Percentiles rank a stretch among this genome's conserved stretches.
Conservation (phyloP, 2,888 invertebrate species). For the Drosophila tanythrix region DNA sequence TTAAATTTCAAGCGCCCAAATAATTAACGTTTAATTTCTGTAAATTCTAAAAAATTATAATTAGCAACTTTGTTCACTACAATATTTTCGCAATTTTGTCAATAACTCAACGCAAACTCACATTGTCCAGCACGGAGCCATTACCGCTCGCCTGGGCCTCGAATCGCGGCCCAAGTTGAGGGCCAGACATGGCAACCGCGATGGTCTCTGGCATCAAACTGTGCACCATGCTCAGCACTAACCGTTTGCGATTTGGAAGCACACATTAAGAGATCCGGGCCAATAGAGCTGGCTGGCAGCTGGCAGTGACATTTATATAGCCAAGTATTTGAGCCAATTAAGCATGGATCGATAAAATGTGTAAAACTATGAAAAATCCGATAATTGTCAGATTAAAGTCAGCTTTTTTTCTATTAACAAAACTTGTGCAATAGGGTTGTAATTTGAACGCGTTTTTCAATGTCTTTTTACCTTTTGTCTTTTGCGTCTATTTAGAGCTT, state of each 20-base stretch:
- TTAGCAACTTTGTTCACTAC: neutral
- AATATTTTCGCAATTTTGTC: neutral
- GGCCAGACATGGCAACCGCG: constrained; percentile 28
- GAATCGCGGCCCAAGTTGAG: constrained; percentile 51
- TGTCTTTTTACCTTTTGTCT: neutral
- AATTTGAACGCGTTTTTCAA: neutral
- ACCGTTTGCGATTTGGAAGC: constrained; percentile 14
- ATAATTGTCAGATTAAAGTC: constrained; percentile 50
- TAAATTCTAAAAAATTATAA: neutral
- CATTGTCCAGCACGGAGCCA: constrained; percentile 93
- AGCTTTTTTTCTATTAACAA: constrained; percentile 22
- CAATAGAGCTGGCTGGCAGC: neutral
- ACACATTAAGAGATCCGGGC: constrained; percentile 42
- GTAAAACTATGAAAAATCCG: neutral
- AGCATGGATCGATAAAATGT: constrained; percentile 17
- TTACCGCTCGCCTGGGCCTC: constrained; percentile 85
- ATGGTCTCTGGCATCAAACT: constrained; percentile 47
- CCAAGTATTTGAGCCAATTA: constrained; percentile 39
- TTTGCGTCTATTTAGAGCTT: constrained; percentile 76
- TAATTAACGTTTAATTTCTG: too few relatives aligned
- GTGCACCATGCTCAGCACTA: constrained; percentile 61
- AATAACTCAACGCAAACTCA: constrained; percentile 73
- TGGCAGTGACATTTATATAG: constrained; percentile 56
- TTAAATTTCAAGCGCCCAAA: neutral
- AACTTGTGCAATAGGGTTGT: neutral